These are phyloP conservation scores for Ochropleura leucogaster DNA, from an alignment of 2,888 invertebrate genomes.

Conservation along the genomic window DNA sequence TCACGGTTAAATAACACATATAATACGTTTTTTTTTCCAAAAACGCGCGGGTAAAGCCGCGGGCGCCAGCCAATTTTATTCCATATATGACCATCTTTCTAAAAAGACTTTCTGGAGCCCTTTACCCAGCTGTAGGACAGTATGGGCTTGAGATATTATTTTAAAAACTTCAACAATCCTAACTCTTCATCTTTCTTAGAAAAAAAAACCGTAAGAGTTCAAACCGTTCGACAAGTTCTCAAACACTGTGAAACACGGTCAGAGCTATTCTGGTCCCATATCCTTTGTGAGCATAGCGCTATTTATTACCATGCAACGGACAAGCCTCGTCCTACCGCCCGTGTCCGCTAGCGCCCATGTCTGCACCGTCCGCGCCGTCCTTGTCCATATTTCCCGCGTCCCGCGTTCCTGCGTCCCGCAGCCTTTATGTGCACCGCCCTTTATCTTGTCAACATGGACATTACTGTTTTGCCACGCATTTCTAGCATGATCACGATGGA, in stretches of 20 bases:
- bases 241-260: neutral
- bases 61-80: too few relatives aligned
- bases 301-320: constrained; percentile 41
- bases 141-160: neutral
- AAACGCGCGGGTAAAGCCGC: too few relatives aligned
- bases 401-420: neutral
- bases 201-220: neutral
- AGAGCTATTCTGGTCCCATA: neutral
- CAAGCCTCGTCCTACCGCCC: constrained; percentile 1
- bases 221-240: neutral
- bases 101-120: too few relatives aligned
- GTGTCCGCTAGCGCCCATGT: constrained; percentile 2
- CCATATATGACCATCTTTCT: too few relatives aligned
- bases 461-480: constrained; percentile 1
- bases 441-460: constrained; percentile 26
- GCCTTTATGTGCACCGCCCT: constrained; percentile 33
- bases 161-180: neutral
- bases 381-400: constrained; percentile 24
- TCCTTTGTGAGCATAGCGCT: constrained; percentile 14
- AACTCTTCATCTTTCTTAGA: neutral
- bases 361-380: neutral
- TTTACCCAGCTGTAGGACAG: too few relatives aligned
- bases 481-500: neutral
- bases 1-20: too few relatives aligned
- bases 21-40: too few relatives aligned